Conservation (phyloP, 1,140 invertebrate genomes). For the Solenopsis invicta region DNA sequence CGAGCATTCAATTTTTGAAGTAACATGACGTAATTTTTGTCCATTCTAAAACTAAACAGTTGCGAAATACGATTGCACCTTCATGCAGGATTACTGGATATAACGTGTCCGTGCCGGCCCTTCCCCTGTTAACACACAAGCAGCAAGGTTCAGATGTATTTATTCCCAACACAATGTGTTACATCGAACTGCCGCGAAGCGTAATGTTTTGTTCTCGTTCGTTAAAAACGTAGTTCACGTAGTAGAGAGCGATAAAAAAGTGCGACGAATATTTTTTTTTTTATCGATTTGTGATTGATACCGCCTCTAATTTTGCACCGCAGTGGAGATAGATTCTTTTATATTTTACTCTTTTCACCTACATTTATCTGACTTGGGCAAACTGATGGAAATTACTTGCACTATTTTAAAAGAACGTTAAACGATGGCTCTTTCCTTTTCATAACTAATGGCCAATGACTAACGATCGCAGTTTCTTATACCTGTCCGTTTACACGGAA, state of each 20-base stretch:
- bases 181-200: slow-evolving; percentile 15
- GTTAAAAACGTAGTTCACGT: slow-evolving; percentile 20
- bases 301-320: background rate
- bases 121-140: slow-evolving; percentile 16
- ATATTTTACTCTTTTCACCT: background rate
- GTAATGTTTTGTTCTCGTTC: slow-evolving; percentile 9
- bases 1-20: slow-evolving; percentile 1
- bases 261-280: slow-evolving; percentile 10
- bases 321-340: background rate
- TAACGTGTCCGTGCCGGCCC: background rate
- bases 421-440: background rate
- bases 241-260: slow-evolving; percentile 13
- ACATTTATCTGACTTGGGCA: background rate
- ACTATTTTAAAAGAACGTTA: background rate
- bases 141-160: slow-evolving; percentile 27
- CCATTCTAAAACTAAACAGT: slow-evolving; percentile 25
- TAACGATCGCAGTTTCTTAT: slow-evolving; percentile 5
- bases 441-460: background rate
- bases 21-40: slow-evolving; percentile 29
- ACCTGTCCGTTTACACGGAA: background rate
- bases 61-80: slow-evolving; percentile 24
- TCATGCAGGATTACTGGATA: slow-evolving; percentile 17
- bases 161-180: slow-evolving; percentile 26
- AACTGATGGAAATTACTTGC: slow-evolving; percentile 19
- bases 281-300: slow-evolving; percentile 36